phyloP scores from a whole-genome alignment of 2,888 invertebrate genomes.

The Lumbricus terrestris region DNA sequence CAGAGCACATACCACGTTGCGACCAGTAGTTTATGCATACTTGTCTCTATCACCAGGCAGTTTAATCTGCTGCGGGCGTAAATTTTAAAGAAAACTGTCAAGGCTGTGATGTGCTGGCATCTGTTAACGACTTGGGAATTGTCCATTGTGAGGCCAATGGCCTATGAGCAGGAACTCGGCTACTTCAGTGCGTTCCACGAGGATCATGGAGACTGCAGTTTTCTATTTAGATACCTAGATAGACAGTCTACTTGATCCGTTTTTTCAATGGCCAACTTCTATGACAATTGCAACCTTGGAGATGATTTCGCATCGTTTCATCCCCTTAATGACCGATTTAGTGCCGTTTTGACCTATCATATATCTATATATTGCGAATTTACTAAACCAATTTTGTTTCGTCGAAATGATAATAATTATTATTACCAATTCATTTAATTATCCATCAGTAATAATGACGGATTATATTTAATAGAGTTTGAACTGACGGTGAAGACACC shows the following conservation, averaged over 20 bases:
- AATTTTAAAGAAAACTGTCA: too few species aligned
- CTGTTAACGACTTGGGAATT: too few species aligned
- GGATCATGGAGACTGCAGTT: too few species aligned
- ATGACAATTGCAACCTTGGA: neutral
- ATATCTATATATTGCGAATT: too few species aligned
- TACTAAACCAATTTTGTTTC: neutral
- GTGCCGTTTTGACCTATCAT: neutral
- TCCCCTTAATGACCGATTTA: neutral
- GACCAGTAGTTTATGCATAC: neutral
- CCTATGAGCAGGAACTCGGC: neutral
- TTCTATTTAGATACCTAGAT: neutral
- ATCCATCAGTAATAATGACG: neutral
- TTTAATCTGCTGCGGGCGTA: neutral
- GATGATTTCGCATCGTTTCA: neutral
- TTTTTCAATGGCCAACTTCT: neutral
- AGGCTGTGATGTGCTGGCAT: neutral
- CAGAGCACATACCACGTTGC: neutral
- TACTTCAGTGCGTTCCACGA: neutral
- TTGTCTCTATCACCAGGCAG: neutral
- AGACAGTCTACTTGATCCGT: neutral
- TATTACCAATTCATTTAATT: too few species aligned
- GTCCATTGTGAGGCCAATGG: neutral
- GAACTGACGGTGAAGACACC: conserved; percentile 18
- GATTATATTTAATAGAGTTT: neutral
- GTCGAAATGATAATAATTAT: too few species aligned